Evolutionary conservation across 2,888 invertebrate species (phyloP).

Genomic region (Trilocha varians): DNA sequence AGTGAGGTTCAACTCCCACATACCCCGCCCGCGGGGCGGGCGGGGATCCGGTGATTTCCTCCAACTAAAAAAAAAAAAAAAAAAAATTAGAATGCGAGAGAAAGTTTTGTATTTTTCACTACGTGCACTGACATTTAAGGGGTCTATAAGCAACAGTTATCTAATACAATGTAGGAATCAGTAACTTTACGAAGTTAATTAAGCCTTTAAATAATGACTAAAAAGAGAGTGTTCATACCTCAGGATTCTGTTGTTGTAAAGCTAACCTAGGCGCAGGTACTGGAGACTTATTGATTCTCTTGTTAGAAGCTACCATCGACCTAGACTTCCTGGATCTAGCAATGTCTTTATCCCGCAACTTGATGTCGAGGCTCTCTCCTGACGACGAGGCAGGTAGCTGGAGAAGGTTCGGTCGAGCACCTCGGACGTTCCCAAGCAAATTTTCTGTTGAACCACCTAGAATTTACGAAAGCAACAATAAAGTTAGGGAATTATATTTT

Average conservation of each 20-base stretch:
- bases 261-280: constrained; percentile 47
- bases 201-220: not conserved
- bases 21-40: no score
- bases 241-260: constrained; percentile 31
- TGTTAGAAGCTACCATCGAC: constrained; percentile 55
- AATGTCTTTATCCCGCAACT: constrained; percentile 39
- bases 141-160: no score
- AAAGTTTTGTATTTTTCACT: no score
- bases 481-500: no score
- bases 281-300: constrained; percentile 39
- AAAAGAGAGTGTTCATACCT: constrained; percentile 24
- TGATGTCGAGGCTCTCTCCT: constrained; percentile 61
- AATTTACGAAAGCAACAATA: constrained; percentile 13
- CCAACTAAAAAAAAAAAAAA: no score
- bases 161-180: no score
- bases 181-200: not conserved
- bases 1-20: no score
- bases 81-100: no score
- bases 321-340: constrained; percentile 47
- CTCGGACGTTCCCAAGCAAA: constrained; percentile 32
- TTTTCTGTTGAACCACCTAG: constrained; percentile 63
- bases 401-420: constrained; percentile 49
- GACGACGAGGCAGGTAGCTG: constrained; percentile 57
- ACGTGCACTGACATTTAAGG: no score
- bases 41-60: no score